Evolutionary conservation across 1,140 invertebrate species (phyloP).

Genomic region (Anastatus disparis): DNA sequence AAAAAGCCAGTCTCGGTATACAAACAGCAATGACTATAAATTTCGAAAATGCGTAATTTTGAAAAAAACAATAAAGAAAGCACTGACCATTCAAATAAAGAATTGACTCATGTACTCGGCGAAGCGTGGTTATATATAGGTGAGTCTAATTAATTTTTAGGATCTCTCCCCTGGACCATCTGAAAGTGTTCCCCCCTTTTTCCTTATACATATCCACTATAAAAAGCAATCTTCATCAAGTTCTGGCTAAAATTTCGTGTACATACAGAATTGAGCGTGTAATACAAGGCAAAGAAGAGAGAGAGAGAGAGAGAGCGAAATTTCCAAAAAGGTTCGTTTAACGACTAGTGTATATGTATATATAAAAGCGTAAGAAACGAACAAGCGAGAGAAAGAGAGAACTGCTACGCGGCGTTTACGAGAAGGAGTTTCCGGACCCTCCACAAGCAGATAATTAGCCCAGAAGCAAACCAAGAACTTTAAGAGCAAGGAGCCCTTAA

Average conservation of each 20-base stretch:
- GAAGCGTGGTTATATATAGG: not conserved
- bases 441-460: conserved; percentile 28
- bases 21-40: too few relatives aligned
- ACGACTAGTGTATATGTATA: not conserved
- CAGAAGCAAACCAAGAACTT: conserved; percentile 33
- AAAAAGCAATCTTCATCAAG: conserved; percentile 25
- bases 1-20: too few relatives aligned
- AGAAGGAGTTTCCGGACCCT: conserved; percentile 32
- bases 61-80: not conserved
- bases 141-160: conserved; percentile 27
- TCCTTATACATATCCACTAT: too few relatives aligned
- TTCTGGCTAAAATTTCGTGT: not conserved
- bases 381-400: not conserved
- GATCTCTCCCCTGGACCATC: not conserved
- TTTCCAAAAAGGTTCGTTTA: conserved; percentile 15
- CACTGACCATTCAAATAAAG: not conserved
- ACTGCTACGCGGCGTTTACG: conserved; percentile 12
- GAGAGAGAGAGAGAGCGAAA: not conserved
- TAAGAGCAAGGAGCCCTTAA: conserved; percentile 43
- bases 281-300: not conserved
- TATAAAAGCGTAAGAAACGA: too few relatives aligned
- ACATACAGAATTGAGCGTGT: too few relatives aligned
- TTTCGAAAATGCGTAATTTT: not conserved
- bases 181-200: not conserved
- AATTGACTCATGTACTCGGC: not conserved